phyloP scores from a whole-genome alignment of 2,113 vertebrate genomes.

The Coreoperca whiteheadi region DNA sequence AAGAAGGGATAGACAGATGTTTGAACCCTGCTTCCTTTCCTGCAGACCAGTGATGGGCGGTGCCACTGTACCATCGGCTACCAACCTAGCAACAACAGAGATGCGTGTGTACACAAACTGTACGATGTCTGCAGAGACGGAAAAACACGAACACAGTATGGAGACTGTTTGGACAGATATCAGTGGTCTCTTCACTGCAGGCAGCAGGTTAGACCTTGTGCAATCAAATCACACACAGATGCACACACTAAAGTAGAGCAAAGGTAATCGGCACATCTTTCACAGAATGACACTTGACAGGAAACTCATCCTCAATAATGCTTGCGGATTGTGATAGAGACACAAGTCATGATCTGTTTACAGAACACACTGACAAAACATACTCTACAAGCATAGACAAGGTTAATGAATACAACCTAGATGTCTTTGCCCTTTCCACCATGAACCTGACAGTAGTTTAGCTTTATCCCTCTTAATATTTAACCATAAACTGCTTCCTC shows the following conservation, averaged over 20 bases:
- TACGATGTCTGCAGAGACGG: slow-evolving; percentile 84
- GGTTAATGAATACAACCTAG: slow-evolving; percentile 47
- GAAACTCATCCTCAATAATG: slow-evolving; percentile 10
- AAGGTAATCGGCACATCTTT: slow-evolving; percentile 30
- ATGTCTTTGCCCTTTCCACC: slow-evolving; percentile 62
- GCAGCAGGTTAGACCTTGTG: slow-evolving; percentile 82
- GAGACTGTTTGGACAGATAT: slow-evolving; percentile 84
- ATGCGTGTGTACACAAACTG: slow-evolving; percentile 75
- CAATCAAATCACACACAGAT: slow-evolving; percentile 25
- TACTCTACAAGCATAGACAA: slow-evolving; percentile 11
- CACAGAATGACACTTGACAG: slow-evolving; percentile 16
- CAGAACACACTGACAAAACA: slow-evolving; percentile 46
- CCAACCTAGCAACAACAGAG: slow-evolving; percentile 46
- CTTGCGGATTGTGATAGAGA: background rate
- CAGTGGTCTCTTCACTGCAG: slow-evolving; percentile 89
- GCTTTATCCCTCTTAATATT: slow-evolving; percentile 50
- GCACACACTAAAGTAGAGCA: slow-evolving; percentile 50
- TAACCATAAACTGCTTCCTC: slow-evolving; percentile 46
- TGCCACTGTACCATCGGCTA: slow-evolving; percentile 88
- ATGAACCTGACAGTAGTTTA: slow-evolving; percentile 50
- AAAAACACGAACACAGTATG: slow-evolving; percentile 85
- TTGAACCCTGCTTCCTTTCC: background rate
- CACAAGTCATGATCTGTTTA: slow-evolving; percentile 31
- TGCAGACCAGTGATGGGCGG: slow-evolving; percentile 85
- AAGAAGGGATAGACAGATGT: too few species aligned